Evolutionary conservation across 2,797 vertebrate species (phyloP).

Genomic region (Siniperca obscura): DNA sequence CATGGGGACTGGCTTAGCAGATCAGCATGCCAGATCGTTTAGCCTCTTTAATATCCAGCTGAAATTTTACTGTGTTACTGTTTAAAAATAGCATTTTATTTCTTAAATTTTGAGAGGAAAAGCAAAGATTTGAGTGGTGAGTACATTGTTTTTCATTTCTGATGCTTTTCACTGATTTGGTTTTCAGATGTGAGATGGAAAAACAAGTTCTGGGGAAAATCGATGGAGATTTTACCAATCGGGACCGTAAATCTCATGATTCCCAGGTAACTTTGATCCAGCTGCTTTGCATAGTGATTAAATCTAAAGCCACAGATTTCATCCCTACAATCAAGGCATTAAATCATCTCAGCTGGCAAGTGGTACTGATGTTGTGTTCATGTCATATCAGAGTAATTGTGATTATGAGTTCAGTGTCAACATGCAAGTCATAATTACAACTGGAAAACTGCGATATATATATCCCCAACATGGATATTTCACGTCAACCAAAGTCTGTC

Average conservation of each 20-base stretch:
- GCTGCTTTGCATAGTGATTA: background rate
- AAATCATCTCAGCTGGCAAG: background rate
- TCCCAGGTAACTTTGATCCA: constrained; percentile 88
- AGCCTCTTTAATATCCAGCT: constrained; percentile 33
- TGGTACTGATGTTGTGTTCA: background rate
- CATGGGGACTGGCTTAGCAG: constrained; percentile 27
- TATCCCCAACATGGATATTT: background rate
- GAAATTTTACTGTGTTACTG: background rate
- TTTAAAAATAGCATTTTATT: background rate
- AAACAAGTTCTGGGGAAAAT: constrained; percentile 99
- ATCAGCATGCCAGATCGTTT: constrained; percentile 6
- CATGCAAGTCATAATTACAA: constrained; percentile 10
- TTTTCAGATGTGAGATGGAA: constrained; percentile 97
- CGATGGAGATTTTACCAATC: constrained; percentile 98
- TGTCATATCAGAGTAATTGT: background rate
- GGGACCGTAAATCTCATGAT: constrained; percentile 94
- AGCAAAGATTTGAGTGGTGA: background rate
- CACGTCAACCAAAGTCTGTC: background rate
- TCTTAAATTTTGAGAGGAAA: background rate
- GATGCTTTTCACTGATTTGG: constrained; percentile 14
- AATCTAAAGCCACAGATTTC: background rate
- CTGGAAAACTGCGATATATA: background rate
- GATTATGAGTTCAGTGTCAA: background rate
- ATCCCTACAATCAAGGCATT: background rate
- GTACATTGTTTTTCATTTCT: background rate